Evolutionary conservation across 92 coral and sea anemone species (phyloP).

Genomic region (Actinostola sp.): DNA sequence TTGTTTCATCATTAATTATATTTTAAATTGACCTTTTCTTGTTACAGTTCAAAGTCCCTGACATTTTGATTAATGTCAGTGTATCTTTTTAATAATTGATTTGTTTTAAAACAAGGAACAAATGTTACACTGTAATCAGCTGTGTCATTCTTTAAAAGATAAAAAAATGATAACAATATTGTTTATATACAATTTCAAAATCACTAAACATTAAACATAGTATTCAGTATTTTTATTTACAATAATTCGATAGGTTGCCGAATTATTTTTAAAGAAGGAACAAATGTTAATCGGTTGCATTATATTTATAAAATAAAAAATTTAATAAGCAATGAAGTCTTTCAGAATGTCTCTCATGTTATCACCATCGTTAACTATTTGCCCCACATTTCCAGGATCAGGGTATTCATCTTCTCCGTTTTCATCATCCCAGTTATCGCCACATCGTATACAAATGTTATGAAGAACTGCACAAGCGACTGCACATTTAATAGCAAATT

Average conservation of each 20-base stretch:
- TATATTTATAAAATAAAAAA: neutral
- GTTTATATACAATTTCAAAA: no score
- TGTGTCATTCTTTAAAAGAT: no score
- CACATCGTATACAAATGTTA: constrained; percentile 25
- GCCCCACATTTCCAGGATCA: neutral
- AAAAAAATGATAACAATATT: no score
- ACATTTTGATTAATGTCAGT: no score
- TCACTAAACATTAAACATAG: no score
- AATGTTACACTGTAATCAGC: no score
- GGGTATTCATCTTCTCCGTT: constrained; percentile 14
- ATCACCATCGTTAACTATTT: constrained; percentile 38
- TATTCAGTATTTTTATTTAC: no score
- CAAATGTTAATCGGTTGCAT: neutral
- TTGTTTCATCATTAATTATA: neutral
- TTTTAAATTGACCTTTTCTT: neutral
- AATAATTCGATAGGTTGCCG: no score
- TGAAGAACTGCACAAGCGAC: constrained; percentile 52
- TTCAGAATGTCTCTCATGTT: constrained; percentile 39
- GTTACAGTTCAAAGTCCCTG: neutral
- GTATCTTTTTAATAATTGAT: no score
- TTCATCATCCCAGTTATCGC: constrained; percentile 34
- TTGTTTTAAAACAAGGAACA: no score
- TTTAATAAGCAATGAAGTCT: constrained; percentile 16
- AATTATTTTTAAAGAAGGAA: no score
- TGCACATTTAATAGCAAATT: constrained; percentile 36